Evolutionary conservation across 2,113 vertebrate genomes (phyloP), one percentile per base, ranked within the genome.

Genomic region (Corydoras sp.): DNA sequence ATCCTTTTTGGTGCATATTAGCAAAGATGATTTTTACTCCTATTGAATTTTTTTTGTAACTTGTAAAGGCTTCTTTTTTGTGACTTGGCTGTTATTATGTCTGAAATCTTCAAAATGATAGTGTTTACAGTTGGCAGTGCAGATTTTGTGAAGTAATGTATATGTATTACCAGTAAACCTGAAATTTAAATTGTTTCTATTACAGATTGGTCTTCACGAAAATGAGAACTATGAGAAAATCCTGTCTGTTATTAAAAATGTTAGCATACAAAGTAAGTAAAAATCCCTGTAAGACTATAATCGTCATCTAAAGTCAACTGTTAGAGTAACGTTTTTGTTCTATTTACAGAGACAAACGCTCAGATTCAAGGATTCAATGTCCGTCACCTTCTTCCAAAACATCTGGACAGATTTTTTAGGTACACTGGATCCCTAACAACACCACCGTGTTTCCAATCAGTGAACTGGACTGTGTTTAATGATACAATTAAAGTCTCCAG

Each of bases 391-490:
- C 81, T 95, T 51, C 93, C 93, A 9, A 80, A 81, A 13, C 86
- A 87, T 61, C 78, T 95, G 76, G 82, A 88, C 13, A 78, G 49
- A 58, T 95, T 92, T 79, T 95, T 91, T 73, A 89, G 85, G 65
- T 95, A 95, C 58, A 86, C 86, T 0, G 93, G 93, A 1, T 95
- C 93, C 9, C 85, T 95, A 71, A 95, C 92, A 60, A 94, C 92
- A 2, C 93, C 93, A 0, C 89, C 91, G 1, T 95, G 92, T 69
- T 87, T 79, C 69, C 89, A 93, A 79, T 82, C 89, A 0, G 93
- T 95, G 75, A 92, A 88, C 83, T 95, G 93, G 93, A 94, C 90
- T 0, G 12, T 95, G 69, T 93, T 95, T 80, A 94, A 93, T 76
- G 86, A 93, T 35, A 93, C 92, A 0, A 62, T 93, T 77, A 75